Conservation (phyloP, 2,797 vertebrate genomes). For the Harpia harpyja region DNA sequence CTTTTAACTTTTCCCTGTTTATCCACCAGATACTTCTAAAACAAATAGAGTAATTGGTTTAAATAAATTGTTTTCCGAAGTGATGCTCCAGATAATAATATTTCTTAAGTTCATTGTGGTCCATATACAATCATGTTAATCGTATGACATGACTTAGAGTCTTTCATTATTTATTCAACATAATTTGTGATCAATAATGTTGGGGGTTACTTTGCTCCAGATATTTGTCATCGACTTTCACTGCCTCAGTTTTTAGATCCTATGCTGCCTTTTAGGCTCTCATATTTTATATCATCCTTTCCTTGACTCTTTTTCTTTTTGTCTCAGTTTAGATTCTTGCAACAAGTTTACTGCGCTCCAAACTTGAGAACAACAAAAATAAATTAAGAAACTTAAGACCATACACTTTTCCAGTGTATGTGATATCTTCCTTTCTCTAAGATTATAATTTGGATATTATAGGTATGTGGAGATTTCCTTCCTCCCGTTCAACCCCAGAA, state of each 20-base stretch:
- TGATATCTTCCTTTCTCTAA: not conserved
- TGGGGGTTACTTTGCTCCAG: fast-evolving
- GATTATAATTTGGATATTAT: not conserved
- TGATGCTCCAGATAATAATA: not conserved
- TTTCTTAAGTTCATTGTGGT: not conserved
- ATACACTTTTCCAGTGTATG: not conserved
- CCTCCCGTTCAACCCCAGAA: not conserved
- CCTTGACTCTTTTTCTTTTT: not conserved
- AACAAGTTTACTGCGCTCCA: not conserved
- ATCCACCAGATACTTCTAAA: not conserved
- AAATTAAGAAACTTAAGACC: not conserved
- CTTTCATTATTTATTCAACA: not conserved
- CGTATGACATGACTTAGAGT: not conserved
- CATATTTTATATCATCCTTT: not conserved
- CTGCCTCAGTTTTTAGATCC: not conserved
- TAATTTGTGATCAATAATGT: not conserved
- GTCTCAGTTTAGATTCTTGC: not conserved
- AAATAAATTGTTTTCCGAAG: not conserved
- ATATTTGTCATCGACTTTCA: not conserved
- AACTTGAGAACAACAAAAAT: not conserved
- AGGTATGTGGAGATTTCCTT: not conserved
- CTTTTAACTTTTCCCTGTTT: not conserved
- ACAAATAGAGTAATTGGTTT: not conserved
- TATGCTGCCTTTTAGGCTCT: not conserved
- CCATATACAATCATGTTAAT: not conserved